Conservation (phyloP, 2,113 vertebrate species). For the Grallaria varia region DNA sequence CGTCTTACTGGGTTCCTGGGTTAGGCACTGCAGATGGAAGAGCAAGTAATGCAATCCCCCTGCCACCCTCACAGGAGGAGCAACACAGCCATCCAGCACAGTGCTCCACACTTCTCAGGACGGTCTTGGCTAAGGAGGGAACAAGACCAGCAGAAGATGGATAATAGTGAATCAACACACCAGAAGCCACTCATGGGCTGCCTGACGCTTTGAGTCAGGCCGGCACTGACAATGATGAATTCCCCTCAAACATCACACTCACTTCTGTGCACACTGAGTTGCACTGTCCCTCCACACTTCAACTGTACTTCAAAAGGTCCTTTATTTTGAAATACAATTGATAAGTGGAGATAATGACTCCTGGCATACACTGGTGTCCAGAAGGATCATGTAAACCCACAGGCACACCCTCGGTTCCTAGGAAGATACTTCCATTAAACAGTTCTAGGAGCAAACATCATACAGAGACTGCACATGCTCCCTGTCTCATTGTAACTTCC, state of each 20-base stretch:
- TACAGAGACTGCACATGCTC: neutral
- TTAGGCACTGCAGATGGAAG: neutral
- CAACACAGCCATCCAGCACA: neutral
- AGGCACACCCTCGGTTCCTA: fast-evolving
- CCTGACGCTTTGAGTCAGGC: neutral
- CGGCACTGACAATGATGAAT: neutral
- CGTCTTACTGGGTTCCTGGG: neutral
- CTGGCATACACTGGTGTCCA: neutral
- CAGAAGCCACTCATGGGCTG: neutral
- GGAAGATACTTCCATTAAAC: neutral
- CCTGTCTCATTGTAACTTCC: neutral
- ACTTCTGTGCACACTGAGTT: fast-evolving
- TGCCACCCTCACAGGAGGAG: neutral
- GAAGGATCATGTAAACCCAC: neutral
- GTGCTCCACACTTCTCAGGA: too few species aligned
- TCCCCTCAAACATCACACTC: neutral
- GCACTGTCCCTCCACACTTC: neutral
- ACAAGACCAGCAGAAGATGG: neutral
- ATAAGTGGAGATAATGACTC: neutral
- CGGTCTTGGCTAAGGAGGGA: neutral
- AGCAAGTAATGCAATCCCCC: neutral
- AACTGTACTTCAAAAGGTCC: neutral
- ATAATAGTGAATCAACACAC: neutral
- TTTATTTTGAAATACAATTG: neutral
- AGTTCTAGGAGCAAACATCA: neutral